Base-by-base conservation (phyloP, 2,797 vertebrate species). In the Arctocebus calabarensis region DNA sequence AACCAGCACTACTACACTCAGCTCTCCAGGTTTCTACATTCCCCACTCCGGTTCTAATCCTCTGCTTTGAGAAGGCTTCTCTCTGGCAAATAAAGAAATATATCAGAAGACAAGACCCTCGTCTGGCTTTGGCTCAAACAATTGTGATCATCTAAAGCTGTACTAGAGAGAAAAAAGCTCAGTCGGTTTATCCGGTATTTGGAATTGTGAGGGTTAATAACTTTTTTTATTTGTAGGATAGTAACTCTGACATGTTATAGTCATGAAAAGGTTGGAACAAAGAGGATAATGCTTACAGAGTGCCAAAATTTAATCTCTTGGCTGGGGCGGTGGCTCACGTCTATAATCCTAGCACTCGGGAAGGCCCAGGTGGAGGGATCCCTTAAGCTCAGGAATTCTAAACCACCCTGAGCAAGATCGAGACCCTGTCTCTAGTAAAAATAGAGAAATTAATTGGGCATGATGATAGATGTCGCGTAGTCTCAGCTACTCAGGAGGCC, bases 261-360 rank as follows among this genome's bases (percentile, higher is more conserved):
- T 68, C 37, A 81, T 34, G 32, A 75, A 91, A 84, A 45, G 79
- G 62, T n/a, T 81, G 13, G 88, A 91, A 83, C 32, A 64, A 78
- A 86, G 84, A 85, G 16, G 32, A 45, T 64, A 43, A 61, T 45
- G 32, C 29, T 66, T 48, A 7, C 62, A 29, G 2, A 11, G 57
- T 55, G 7, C 43, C 19, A 61, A 91, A 78, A 90, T 37, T 62
- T 70, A 84, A 77, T 66, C 61, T 64, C 68, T 66, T 12, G 45
- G 45, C 45, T 48, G 45, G 45, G 45, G 45, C 12, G 2, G 45
- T 48, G 45, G 45, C 45, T 13, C 12, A 48, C 12, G 45, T 48
- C 45, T 13, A 48, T 48, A 48, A 48, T 48, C 45, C 45, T 48
- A 48, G 45, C 45, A 45, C 45, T 45, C 45, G 10, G 45, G 45